Evolutionary conservation across 2,113 vertebrate genomes (phyloP), one percentile per base, ranked within the genome.

Genomic region (Spilogale gracilis): DNA sequence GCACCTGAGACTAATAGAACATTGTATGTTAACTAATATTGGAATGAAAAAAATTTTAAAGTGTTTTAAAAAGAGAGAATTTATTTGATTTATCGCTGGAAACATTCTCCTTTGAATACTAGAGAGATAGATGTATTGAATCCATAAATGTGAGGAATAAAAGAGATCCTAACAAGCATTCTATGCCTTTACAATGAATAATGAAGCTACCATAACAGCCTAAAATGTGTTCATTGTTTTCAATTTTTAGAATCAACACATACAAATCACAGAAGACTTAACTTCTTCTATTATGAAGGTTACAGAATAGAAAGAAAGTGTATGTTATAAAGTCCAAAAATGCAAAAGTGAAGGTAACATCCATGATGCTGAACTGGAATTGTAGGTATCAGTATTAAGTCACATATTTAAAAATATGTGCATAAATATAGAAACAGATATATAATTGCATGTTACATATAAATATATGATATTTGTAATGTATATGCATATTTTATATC

Each of bases 241-340:
- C 48, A 56, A 14, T 74, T 60, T 91, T 94, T 82, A 91, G 38
- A 94, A 82, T 93, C 71, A 69, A 93, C 52, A 69, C 76, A 69
- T 73, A 82, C 30, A 87, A 81, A 94, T 71, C 54, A 86, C 45
- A 91, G 73, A 94, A 80, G 81, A 86, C 18, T 58, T 23, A 27
- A 38, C 14, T 45, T 76, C 63, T 94, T 60, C 90, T 58, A 9
- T 65, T 45, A 65, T 25, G 6, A 87, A 45, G 14, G 21, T 79
- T 85, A 79, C 63, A 45, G 32, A 91, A 71, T 45, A 85, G 21
- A 73, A 80, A 84, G 67, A 32, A 14, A 67, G 13, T 43, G 30
- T 61, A n/a, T 85, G 23, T 45, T 84, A 79, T 61, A 89, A 96
- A 89, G 32, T 76, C 54, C 20, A 85, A 94, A 90, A 84, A 78